phyloP scores from a whole-genome alignment of 2,113 vertebrate genomes.

The Rhinichthys klamathensis region DNA sequence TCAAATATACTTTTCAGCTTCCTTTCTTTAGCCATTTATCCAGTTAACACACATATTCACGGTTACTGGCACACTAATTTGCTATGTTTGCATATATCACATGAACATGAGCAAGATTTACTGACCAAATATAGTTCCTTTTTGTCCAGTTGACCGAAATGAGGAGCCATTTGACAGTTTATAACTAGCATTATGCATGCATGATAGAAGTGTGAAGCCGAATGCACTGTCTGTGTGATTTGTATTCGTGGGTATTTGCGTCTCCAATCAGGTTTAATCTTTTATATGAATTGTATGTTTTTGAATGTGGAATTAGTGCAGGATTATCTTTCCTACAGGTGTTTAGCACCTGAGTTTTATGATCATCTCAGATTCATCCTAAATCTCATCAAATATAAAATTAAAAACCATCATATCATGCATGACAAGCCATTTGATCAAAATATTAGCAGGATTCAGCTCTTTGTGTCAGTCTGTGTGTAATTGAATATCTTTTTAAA shows the following conservation, averaged over 20 bases:
- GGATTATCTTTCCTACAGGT: neutral
- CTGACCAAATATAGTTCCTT: neutral
- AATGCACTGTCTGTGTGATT: slow-evolving; percentile 12
- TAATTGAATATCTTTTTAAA: neutral
- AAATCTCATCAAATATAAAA: neutral
- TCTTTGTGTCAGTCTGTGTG: slow-evolving; percentile 7
- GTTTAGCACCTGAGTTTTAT: neutral
- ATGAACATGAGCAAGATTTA: neutral
- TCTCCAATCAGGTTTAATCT: neutral
- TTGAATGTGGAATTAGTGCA: neutral
- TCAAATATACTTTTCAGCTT: neutral
- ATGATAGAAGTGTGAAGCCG: neutral
- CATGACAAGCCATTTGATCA: slow-evolving; percentile 18
- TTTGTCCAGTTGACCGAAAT: neutral
- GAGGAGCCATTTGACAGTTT: neutral
- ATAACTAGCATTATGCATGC: neutral
- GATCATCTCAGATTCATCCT: slow-evolving; percentile 13
- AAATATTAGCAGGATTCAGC: slow-evolving; percentile 4
- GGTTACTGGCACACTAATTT: neutral
- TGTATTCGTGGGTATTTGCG: neutral
- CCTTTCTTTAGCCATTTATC: too few species aligned
- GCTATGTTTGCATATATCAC: neutral
- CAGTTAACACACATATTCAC: too few species aligned
- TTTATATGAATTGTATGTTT: neutral
- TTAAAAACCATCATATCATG: neutral